Evolutionary conservation across 37 sponge, comb jelly and placozoan genomes (phyloP).

Genomic region (Ephydatia muelleri): DNA sequence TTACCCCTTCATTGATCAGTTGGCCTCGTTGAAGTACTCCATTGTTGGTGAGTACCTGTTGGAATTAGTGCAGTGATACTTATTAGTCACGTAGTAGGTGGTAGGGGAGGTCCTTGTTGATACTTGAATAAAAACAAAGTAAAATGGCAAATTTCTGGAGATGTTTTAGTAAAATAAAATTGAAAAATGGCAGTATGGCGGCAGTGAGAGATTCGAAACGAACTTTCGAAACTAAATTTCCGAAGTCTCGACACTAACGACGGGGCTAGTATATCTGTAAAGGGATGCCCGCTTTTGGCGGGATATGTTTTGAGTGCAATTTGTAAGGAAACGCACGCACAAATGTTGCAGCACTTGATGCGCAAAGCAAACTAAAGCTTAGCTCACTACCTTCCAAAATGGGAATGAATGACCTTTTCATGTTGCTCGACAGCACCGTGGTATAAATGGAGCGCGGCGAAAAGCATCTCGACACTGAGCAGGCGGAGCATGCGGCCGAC

Average conservation of each 20-base stretch:
- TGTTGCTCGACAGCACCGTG: not conserved
- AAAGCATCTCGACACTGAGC: not conserved
- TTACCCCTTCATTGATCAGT: slow-evolving; percentile 21
- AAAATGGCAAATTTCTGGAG: not conserved
- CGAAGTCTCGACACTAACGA: not conserved
- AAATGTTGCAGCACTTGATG: no score
- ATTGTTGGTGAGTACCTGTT: slow-evolving; percentile 71
- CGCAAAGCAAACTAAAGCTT: not conserved
- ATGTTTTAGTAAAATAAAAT: not conserved
- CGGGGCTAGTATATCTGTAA: not conserved
- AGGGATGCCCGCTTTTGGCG: not conserved
- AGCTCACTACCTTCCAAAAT: not conserved
- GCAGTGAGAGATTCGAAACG: not conserved
- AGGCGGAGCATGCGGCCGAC: not conserved
- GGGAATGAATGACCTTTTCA: not conserved
- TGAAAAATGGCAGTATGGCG: not conserved
- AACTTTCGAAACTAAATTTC: not conserved
- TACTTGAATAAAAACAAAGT: not conserved
- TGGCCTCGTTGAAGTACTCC: slow-evolving; percentile 59
- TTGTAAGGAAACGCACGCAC: no score
- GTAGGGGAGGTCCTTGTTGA: not conserved
- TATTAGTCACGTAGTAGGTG: not conserved
- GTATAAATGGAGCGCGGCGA: not conserved
- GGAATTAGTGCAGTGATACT: slow-evolving; percentile 1
- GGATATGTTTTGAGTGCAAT: not conserved